phyloP scores from a whole-genome alignment of 2,797 vertebrate species.

The Macrochelys suwanniensis region DNA sequence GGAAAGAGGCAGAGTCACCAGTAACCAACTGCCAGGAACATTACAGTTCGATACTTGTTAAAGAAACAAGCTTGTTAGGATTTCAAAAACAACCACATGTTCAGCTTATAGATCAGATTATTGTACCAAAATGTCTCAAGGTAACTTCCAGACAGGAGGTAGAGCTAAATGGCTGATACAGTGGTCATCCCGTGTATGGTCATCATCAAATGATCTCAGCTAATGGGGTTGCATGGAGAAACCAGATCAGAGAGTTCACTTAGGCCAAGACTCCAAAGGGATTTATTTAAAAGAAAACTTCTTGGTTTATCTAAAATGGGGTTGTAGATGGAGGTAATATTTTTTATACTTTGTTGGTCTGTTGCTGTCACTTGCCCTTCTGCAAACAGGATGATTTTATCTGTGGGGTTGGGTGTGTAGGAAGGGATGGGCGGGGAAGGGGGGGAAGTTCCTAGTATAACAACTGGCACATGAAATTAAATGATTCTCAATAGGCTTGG shows the following conservation, averaged over 20 bases:
- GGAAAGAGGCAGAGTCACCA: background rate
- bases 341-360: background rate
- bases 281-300: background rate
- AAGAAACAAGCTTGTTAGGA: background rate
- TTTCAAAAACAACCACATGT: background rate
- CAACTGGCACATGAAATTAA: conserved; percentile 10
- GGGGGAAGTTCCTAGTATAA: background rate
- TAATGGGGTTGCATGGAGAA: background rate
- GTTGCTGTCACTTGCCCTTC: background rate
- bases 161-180: background rate
- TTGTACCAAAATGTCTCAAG: background rate
- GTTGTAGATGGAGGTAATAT: background rate
- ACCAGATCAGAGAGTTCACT: background rate
- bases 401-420: background rate
- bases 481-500: background rate
- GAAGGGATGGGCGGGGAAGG: background rate
- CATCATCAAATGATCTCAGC: background rate
- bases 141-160: background rate
- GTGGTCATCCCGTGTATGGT: accelerated
- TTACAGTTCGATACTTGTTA: background rate
- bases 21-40: background rate
- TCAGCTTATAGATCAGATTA: background rate
- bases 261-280: background rate
- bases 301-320: background rate
- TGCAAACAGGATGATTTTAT: background rate